Evolutionary conservation across 1,140 invertebrate species (phyloP).

Genomic region (Maniola jurtina): DNA sequence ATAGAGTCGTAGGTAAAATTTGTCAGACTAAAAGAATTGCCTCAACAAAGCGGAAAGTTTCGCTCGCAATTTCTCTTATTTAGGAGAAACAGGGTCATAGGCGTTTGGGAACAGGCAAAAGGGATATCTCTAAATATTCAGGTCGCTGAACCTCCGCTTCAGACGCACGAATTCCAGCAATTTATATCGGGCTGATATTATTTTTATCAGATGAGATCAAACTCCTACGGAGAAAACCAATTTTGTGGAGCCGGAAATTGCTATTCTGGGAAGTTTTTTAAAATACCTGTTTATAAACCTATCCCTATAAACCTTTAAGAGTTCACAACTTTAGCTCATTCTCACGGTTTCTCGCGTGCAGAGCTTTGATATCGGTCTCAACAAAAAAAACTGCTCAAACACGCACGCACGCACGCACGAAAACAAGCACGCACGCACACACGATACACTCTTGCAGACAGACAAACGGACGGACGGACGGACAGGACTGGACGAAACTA

Average conservation of each 20-base stretch:
- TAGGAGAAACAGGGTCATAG: conserved; percentile 46
- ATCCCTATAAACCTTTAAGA: too few relatives aligned
- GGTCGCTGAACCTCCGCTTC: conserved; percentile 35
- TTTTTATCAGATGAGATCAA: conserved; percentile 35
- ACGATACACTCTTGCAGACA: too few relatives aligned
- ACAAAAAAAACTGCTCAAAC: too few relatives aligned
- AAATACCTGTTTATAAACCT: too few relatives aligned
- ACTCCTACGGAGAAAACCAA: conserved; percentile 26
- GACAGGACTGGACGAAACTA: too few relatives aligned
- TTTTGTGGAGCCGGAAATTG: conserved; percentile 34
- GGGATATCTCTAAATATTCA: conserved; percentile 39
- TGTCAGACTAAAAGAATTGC: conserved; percentile 8
- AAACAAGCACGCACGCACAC: too few relatives aligned
- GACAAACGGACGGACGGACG: too few relatives aligned
- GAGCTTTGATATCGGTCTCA: too few relatives aligned
- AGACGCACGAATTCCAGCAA: conserved; percentile 32
- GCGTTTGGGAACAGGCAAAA: conserved; percentile 33
- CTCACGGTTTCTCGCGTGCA: too few relatives aligned
- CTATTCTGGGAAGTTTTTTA: not conserved
- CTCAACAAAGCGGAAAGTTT: conserved; percentile 11
- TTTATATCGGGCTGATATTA: conserved; percentile 34
- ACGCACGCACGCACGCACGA: too few relatives aligned
- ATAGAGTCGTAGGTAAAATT: not conserved
- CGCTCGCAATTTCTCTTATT: conserved; percentile 35
- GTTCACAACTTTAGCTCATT: too few relatives aligned